Evolutionary conservation across 2,888 invertebrate genomes (phyloP).

Genomic region (Metopia argyrocephala): DNA sequence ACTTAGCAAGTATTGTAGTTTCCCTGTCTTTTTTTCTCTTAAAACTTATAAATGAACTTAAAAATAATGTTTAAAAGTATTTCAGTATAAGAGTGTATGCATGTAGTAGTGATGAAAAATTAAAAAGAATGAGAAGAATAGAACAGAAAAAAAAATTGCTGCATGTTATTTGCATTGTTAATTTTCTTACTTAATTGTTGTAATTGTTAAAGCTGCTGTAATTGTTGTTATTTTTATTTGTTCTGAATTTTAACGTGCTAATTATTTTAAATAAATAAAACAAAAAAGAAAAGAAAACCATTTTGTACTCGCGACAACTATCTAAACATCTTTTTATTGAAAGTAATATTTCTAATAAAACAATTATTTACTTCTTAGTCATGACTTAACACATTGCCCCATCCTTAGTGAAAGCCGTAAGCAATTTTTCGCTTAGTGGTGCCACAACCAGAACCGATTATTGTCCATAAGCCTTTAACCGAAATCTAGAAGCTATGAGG

Average conservation of each 20-base stretch:
- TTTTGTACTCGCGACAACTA: no score
- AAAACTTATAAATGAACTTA: neutral
- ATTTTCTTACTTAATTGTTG: constrained; percentile 18
- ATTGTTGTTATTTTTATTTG: constrained; percentile 10
- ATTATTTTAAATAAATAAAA: neutral
- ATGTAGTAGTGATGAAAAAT: neutral
- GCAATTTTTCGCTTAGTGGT: no score
- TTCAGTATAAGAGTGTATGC: neutral
- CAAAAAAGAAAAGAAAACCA: no score
- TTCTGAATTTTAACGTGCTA: constrained; percentile 12
- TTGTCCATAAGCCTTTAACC: no score
- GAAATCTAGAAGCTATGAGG: no score
- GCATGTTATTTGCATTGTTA: constrained; percentile 16
- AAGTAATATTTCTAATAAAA: no score
- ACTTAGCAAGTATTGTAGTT: neutral
- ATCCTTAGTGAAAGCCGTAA: no score
- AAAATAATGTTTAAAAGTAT: neutral
- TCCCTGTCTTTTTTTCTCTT: neutral
- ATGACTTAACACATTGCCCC: no score
- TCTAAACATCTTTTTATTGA: no score
- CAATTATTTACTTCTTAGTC: no score
- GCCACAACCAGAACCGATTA: no score
- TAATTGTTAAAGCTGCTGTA: neutral
- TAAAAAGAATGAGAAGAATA: no score
- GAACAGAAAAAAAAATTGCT: neutral